Base-by-base conservation (phyloP, 2,888 invertebrate genomes). In the Lasioglossum morio region DNA sequence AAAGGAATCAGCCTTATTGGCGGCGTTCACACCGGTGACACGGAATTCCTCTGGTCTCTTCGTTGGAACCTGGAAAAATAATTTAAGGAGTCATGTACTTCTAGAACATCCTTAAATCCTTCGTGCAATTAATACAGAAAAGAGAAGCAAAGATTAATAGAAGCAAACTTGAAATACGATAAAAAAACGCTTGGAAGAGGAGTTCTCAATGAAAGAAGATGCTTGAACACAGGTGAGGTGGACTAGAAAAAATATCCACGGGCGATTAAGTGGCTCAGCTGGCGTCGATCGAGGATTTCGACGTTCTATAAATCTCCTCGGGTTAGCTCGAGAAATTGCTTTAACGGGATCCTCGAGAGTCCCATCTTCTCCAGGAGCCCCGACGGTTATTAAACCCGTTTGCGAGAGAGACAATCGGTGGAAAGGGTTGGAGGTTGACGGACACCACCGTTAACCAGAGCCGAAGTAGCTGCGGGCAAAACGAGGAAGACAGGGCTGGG, bases 1-100 rank as follows among this genome's bases (percentile, higher is more conserved):
- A 92, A 91, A 90, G 90, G 92, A 91, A 92, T 72, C 88, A 84
- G 82, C 85, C 82, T 87, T 88, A 87, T 84, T 82, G 82, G 87
- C 81, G 87, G 86, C 91, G 89, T 91, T 88, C 91, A 89, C 90
- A 90, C 85, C 53, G 78, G 72, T 70, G 75, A 27, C 69, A n/a
- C 0, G 40, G 4, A 12, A 37, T 53, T n/a, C n/a, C 63, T 63
- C 60, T 27, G 7, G 60, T 7, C 63, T 63, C 16, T 30, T 16
- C 30, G 27, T 30, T 16, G 27, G 14, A 30, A 16, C 27, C 2
- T 5, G 27, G 14, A 27, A 60, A 1, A 60, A 4, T 12, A 14
- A 27, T 27, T 14, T 4, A 60, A 27, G 27, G 27, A 48, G 23
- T 48, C 53, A 53, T 4, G 7, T 14, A 30, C 16, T 16, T 27